Conservation (phyloP, 1,140 invertebrate genomes). For the Halesus radiatus region DNA sequence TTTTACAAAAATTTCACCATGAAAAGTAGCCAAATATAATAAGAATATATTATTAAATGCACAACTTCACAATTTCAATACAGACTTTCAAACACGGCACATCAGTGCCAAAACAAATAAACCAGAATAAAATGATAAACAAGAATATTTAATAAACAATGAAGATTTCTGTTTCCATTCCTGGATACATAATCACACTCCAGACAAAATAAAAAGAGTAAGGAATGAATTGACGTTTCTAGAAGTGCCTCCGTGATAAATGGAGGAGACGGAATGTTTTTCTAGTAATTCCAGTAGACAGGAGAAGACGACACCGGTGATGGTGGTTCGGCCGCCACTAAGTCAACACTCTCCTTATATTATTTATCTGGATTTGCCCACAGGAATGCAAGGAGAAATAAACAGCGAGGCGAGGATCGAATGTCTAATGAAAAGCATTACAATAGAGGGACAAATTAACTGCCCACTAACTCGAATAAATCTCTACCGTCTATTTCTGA, state of each 20-base stretch:
- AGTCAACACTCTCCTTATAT: slow-evolving; percentile 11
- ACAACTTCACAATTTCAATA: no score
- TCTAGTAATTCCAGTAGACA: slow-evolving; percentile 32
- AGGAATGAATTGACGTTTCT: neutral
- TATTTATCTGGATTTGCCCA: slow-evolving; percentile 11
- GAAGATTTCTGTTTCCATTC: no score
- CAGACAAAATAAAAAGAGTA: slow-evolving; percentile 12
- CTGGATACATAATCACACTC: neutral
- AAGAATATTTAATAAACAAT: no score
- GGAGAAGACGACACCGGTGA: neutral
- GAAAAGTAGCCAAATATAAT: no score
- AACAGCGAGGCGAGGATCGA: slow-evolving; percentile 3
- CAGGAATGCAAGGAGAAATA: neutral
- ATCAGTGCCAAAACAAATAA: no score
- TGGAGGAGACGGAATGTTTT: slow-evolving; percentile 15
- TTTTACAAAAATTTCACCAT: no score
- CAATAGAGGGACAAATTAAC: neutral
- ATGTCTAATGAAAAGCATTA: neutral
- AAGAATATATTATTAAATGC: no score
- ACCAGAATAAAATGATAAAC: no score
- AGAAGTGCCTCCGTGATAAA: slow-evolving; percentile 27
- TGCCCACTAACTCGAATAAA: no score
- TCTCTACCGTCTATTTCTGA: no score
- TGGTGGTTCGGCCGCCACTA: neutral
- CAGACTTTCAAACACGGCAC: no score